phyloP scores from a whole-genome alignment of 1,140 invertebrate genomes.

The Metaphire vulgaris region DNA sequence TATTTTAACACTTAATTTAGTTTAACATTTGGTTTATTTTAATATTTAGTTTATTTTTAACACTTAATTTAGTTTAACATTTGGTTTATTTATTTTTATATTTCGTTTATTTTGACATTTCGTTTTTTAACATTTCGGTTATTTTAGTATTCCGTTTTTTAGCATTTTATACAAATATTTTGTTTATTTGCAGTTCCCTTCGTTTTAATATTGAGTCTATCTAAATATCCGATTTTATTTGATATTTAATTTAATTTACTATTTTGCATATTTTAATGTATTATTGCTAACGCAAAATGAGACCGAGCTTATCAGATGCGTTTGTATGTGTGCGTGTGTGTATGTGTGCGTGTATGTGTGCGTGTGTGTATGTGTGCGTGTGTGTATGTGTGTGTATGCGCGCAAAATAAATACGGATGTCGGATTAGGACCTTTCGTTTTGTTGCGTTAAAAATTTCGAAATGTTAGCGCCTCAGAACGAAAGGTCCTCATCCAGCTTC shows the following conservation, averaged over 20 bases:
- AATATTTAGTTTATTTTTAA: background rate
- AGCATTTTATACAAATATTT: background rate
- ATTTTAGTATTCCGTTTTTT: background rate
- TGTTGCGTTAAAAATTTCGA: background rate
- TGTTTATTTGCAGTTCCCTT: background rate
- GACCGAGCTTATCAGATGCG: too few species aligned
- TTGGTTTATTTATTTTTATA: background rate
- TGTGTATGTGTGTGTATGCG: background rate
- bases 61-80: background rate
- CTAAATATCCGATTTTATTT: background rate
- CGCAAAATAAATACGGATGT: background rate
- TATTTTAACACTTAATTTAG: background rate
- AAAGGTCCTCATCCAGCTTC: too few species aligned
- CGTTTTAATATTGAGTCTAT: background rate
- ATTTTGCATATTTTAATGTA: background rate
- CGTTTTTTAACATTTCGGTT: background rate
- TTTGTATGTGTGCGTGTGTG: background rate
- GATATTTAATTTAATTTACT: background rate
- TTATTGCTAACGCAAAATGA: too few species aligned
- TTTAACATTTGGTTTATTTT: background rate
- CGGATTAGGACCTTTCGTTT: background rate
- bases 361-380: background rate
- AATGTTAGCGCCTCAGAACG: too few species aligned
- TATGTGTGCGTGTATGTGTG: background rate
- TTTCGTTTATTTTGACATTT: background rate